Evolutionary conservation across 2,888 invertebrate genomes (phyloP), one percentile per base, ranked within the genome.

Genomic region (Phyllotreta cruciferae): DNA sequence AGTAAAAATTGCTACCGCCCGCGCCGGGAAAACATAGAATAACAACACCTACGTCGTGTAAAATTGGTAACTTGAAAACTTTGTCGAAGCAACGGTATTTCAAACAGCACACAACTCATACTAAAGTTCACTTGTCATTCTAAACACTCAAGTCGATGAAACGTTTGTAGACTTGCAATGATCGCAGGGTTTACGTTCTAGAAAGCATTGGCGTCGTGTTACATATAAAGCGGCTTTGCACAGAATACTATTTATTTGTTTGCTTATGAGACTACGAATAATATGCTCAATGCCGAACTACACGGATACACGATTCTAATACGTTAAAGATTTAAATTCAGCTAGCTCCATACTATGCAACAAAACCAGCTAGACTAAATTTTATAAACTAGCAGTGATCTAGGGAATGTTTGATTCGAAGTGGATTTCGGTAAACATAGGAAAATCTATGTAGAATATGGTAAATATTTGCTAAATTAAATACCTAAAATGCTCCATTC

Each of bases 81-180:
- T 73, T 70, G 63, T 56, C 52, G 49, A 56, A 62, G 61, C 56
- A 60, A 64, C 62, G 67, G 66, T 67, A 69, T 71, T 69, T 70
- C 68, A 72, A 69, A 73, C 72, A 64, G 68, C 70, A 64, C 61
- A 60, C 64, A 61, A 58, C 63, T 64, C 57, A 61, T 60, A 60
- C 57, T 52, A 61, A 64, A 61, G 61, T 61, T 68, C 70, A 73
- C 73, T 78, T 79, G 78, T 77, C 77, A 79, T 79, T 78, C 79
- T 73, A 72, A 71, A 74, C 78, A 75, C 70, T 75, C 73, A 75
- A 75, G 74, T 74, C 75, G 75, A 77, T 77, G 77, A 78, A 78
- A 78, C 79, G 79, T 74, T 79, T 70, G 73, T 72, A 73, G 79
- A 79, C 78, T 79, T 70, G 73, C 74, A 77, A 77, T 75, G 75